Conservation (phyloP, 2,113 vertebrate species). For the Thamnaconus septentrionalis region DNA sequence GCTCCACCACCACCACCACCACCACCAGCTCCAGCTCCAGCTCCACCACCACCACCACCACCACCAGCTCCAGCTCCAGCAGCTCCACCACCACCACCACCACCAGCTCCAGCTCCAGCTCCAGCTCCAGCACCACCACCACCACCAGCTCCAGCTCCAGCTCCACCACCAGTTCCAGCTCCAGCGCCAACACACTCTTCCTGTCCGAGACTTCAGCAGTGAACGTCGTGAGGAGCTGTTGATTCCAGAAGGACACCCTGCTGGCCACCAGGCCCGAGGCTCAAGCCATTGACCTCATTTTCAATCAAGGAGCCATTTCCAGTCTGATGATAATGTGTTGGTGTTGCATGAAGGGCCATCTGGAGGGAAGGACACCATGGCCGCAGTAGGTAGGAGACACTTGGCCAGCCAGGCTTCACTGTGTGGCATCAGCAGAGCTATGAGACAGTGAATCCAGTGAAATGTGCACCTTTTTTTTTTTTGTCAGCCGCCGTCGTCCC, state of each 20-base stretch:
- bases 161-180: conserved; percentile 5
- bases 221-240: conserved; percentile 54
- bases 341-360: conserved; percentile 75
- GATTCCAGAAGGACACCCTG: conserved; percentile 77
- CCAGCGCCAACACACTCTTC: conserved; percentile 48
- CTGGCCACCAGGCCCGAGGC: conserved; percentile 60
- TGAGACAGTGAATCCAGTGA: too few relatives aligned
- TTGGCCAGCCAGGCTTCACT: conserved; percentile 52
- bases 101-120: background rate
- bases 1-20: too few relatives aligned
- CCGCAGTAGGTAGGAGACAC: conserved; percentile 65
- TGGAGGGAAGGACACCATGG: conserved; percentile 67
- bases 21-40: background rate
- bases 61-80: background rate
- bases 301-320: conserved; percentile 80
- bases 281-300: conserved; percentile 84
- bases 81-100: background rate
- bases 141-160: background rate
- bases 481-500: background rate
- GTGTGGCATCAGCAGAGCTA: conserved; percentile 15
- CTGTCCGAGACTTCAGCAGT: conserved; percentile 57
- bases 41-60: conserved; percentile 1
- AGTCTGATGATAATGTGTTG: conserved; percentile 78
- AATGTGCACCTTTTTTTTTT: conserved; percentile 26
- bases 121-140: background rate